Percentiles rank a stretch among this genome's conserved stretches.
phyloP scores from a whole-genome alignment of 1,140 invertebrate genomes.

The Eurosta solidaginis region DNA sequence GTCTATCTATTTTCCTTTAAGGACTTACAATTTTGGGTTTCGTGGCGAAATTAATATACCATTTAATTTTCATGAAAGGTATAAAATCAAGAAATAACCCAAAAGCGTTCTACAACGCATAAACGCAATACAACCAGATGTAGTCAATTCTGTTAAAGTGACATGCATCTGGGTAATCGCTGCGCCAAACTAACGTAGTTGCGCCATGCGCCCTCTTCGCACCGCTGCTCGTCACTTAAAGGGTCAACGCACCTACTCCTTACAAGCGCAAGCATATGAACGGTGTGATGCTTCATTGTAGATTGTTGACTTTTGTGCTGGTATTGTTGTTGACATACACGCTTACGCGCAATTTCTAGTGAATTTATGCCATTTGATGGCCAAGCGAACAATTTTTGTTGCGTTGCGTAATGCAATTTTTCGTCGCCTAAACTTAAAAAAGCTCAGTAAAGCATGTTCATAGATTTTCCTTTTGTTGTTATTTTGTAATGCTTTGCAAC shows the following conservation, averaged over 20 bases:
- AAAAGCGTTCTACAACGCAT: background rate
- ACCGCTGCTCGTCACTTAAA: background rate
- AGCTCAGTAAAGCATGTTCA: background rate
- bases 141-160: background rate
- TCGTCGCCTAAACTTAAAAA: background rate
- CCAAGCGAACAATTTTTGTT: background rate
- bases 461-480: background rate
- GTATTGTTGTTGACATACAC: background rate
- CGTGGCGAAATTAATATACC: no score
- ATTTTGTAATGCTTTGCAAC: background rate
- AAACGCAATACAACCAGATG: background rate
- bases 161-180: background rate
- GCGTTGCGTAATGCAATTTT: constrained; percentile 48
- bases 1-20: no score
- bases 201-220: no score
- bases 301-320: background rate
- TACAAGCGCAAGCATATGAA: background rate
- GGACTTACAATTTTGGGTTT: no score
- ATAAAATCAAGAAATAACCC: no score
- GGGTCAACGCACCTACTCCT: background rate
- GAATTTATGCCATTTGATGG: background rate
- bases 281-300: background rate
- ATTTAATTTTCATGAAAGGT: no score
- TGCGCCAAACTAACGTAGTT: background rate
- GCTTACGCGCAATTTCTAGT: background rate